Base-by-base conservation (phyloP, 2,113 vertebrate species). In the Podiceps cristatus region DNA sequence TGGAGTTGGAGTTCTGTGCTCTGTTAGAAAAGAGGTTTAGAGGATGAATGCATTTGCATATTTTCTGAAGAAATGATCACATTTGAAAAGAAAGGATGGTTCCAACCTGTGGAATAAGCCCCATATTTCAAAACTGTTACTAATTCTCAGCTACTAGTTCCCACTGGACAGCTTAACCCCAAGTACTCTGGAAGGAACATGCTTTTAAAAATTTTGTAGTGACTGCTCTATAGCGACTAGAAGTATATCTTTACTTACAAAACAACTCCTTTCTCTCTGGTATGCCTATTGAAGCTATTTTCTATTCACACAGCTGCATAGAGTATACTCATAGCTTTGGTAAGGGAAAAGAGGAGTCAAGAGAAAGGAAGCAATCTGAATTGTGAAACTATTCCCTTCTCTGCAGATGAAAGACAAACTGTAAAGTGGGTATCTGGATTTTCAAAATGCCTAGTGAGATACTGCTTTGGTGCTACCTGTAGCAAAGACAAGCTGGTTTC, bases 1-100 rank as follows among this genome's bases (percentile, higher is more conserved):
- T 86, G 89, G 94, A 96, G 89, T 81, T 92, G 83, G 58, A 96
- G 45, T 91, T 96, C 91, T 95, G 88, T 93, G 76, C 74, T 96
- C 86, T 87, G 58, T 82, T 91, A 63, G 91, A 91, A 93, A 81
- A 95, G 72, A 69, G 84, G 94, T 87, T 95, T 96, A 93, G 66
- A 94, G 15, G 62, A 97, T 89, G 88, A 94, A 96, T 89, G 58
- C 59, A 96, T 96, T 96, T 97, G 91, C 94, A 93, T 96, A 94
- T 96, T 94, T 93, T 96, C 89, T 90, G 95, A 91, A 91, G 93
- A 91, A 96, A 44, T 83, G 42, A 85, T 96, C 74, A 79, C 42
- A 95, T 64, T 55, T 82, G 79, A 93, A 94, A 86, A 82, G 50
- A 90, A 80, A 91, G 52, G 53, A 85, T 76, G 84, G 28, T 79